phyloP scores from a whole-genome alignment of 2,888 invertebrate genomes.

The Cataglyphis cursor region DNA sequence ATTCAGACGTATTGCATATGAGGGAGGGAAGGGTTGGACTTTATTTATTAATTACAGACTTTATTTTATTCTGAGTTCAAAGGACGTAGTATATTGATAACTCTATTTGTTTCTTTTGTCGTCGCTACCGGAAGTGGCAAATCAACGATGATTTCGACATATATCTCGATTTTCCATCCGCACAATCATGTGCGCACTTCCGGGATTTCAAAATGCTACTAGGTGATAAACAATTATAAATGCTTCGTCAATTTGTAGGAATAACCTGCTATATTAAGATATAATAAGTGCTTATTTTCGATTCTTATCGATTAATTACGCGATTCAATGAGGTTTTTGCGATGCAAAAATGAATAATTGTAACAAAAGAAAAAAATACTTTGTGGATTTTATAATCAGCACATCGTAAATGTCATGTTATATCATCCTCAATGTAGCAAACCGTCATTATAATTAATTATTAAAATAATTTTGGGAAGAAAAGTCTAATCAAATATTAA shows the following conservation, averaged over 20 bases:
- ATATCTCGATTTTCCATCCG: constrained; percentile 39
- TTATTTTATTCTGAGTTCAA: constrained; percentile 1
- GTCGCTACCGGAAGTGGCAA: constrained; percentile 41
- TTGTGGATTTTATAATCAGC: background rate
- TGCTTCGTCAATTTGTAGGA: constrained; percentile 37
- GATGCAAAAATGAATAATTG: background rate
- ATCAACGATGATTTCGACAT: constrained; percentile 44
- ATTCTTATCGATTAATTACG: constrained; percentile 1
- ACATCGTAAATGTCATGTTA: background rate
- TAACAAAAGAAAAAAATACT: background rate
- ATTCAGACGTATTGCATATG: no score
- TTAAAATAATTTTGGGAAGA: background rate
- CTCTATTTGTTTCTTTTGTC: background rate
- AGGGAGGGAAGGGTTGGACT: no score
- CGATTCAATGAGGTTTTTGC: background rate
- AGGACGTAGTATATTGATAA: background rate
- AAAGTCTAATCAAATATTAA: background rate
- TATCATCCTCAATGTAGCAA: background rate
- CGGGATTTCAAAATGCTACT: constrained; percentile 59
- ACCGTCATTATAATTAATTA: background rate
- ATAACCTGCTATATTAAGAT: constrained; percentile 52
- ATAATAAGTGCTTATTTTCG: background rate
- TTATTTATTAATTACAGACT: background rate
- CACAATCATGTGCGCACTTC: constrained; percentile 59
- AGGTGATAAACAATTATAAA: constrained; percentile 68